These are phyloP conservation scores for Alethe castanea DNA, from an alignment of 2,113 vertebrate species.

Conservation along the genomic window DNA sequence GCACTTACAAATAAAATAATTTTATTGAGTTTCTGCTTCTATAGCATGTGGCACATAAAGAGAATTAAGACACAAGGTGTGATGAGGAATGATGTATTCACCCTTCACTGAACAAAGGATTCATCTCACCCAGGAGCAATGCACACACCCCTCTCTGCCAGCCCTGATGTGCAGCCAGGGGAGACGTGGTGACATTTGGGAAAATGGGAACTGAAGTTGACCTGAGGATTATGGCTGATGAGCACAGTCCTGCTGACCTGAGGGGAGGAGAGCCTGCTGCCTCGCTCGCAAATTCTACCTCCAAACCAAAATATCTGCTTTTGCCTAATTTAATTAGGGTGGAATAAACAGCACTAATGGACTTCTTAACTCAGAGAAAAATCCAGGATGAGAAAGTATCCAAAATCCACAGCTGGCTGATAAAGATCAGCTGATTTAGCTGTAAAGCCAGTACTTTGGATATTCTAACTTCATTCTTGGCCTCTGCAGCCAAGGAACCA, in stretches of 20 bases:
- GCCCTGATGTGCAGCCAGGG: neutral
- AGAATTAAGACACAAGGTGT: constrained; percentile 63
- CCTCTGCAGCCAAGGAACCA: neutral
- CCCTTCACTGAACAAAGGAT: constrained; percentile 10
- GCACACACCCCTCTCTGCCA: neutral
- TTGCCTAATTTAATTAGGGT: neutral
- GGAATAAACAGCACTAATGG: constrained; percentile 26
- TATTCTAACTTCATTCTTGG: neutral
- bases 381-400: neutral
- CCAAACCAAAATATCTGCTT: neutral
- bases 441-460: neutral
- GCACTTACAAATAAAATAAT: constrained; percentile 40
- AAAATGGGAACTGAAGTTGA: neutral
- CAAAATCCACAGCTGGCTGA: neutral
- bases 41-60: neutral
- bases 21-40: constrained; percentile 64
- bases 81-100: neutral
- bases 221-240: neutral
- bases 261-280: neutral
- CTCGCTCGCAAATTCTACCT: neutral
- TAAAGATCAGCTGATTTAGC: neutral
- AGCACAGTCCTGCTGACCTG: neutral
- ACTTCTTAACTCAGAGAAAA: constrained; percentile 37
- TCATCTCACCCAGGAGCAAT: neutral
- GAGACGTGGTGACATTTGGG: neutral